Evolutionary conservation across 2,113 vertebrate genomes (phyloP).

Genomic region (Stigmatopora nigra): DNA sequence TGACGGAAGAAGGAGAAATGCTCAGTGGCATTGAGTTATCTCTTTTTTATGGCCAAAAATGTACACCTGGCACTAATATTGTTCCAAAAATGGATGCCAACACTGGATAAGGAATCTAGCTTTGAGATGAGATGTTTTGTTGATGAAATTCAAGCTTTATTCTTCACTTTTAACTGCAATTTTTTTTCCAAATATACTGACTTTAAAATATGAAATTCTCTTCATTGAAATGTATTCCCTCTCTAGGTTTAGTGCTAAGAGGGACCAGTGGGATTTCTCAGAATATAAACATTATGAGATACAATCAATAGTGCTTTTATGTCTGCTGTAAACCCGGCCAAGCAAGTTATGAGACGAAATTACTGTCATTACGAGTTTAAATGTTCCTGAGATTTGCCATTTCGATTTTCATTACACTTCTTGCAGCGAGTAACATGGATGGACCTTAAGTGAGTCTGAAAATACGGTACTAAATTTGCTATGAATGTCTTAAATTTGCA

Average conservation of each 20-base stretch:
- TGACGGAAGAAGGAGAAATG: constrained; percentile 61
- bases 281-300: constrained; percentile 59
- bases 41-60: background rate
- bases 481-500: background rate
- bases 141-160: background rate
- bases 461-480: too few species aligned
- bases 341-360: constrained; percentile 46
- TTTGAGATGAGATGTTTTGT: constrained; percentile 30
- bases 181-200: constrained; percentile 28
- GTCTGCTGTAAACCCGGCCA: constrained; percentile 34
- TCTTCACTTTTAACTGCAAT: constrained; percentile 29
- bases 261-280: constrained; percentile 37
- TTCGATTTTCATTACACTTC: background rate
- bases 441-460: constrained; percentile 38
- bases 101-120: constrained; percentile 26
- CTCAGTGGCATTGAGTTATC: constrained; percentile 29
- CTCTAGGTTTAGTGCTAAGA: constrained; percentile 22
- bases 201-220: constrained; percentile 20
- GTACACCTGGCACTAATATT: constrained; percentile 42
- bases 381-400: constrained; percentile 11
- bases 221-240: constrained; percentile 32
- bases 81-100: constrained; percentile 45
- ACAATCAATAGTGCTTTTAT: constrained; percentile 42
- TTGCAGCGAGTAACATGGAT: constrained; percentile 27
- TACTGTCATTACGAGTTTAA: constrained; percentile 38